phyloP scores from a whole-genome alignment of 2,797 vertebrate genomes.

The Ataeniobius toweri region DNA sequence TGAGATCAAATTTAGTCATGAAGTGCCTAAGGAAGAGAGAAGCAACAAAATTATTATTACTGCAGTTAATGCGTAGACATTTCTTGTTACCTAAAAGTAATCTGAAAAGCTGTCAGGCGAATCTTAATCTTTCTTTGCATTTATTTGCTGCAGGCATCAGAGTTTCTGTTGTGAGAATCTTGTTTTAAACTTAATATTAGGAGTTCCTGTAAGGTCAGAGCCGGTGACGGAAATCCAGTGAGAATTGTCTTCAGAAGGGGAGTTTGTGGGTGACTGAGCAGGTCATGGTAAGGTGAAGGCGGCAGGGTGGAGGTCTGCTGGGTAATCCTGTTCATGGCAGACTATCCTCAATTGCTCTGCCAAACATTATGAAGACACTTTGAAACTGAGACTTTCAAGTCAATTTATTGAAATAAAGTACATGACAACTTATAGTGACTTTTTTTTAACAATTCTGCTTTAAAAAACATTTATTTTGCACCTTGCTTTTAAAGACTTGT shows the following conservation, averaged over 20 bases:
- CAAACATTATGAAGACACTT: slow-evolving; percentile 21
- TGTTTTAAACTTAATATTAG: background rate
- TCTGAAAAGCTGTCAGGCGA: background rate
- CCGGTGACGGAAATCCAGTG: background rate
- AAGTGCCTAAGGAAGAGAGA: background rate
- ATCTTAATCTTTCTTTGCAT: background rate
- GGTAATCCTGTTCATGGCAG: slow-evolving; percentile 39
- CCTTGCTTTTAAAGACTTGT: slow-evolving; percentile 1
- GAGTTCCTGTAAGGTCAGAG: slow-evolving; percentile 19
- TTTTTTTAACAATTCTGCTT: background rate
- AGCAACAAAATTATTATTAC: background rate
- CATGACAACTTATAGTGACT: background rate
- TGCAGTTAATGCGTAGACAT: no score
- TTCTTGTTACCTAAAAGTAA: background rate
- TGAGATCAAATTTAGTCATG: background rate
- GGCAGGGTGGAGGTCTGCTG: slow-evolving; percentile 28
- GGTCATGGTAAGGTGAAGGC: slow-evolving; percentile 33
- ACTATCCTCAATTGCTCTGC: background rate
- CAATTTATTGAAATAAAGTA: background rate
- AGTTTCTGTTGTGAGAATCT: background rate
- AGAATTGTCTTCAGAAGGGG: slow-evolving; percentile 2
- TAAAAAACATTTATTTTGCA: background rate
- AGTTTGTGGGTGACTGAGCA: background rate
- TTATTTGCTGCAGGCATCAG: background rate
- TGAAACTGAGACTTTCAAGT: background rate